Base-by-base conservation (phyloP, 1,140 invertebrate species). In the Zaprionus camerounensis region DNA sequence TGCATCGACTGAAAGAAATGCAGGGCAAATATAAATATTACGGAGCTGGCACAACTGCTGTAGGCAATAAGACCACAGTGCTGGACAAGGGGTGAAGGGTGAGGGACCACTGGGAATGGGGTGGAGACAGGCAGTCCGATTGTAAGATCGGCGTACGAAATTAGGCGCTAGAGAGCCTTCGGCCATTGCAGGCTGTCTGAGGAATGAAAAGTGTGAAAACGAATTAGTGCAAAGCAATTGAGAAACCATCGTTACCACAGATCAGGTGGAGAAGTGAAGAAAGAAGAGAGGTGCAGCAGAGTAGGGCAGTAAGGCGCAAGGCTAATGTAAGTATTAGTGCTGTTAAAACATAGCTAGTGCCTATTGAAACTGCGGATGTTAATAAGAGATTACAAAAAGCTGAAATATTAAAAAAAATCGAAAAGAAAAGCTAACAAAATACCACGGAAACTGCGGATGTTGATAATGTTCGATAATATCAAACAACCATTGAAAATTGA, bases 11-110 rank as follows among this genome's bases (percentile, higher is more conserved):
- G 72, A 73, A 74, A 84, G 84, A 84, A 87, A 87, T 87, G 84
- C 84, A 87, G 84, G 84, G 84, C 84, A 87, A 87, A 88, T 88
- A 87, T 88, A 87, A 87, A 87, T 88, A 87, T 88, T 87, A 78
- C 81, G 53, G 51, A 41, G 41, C 62, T 82, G 71, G 55, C 49
- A 53, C 59, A 65, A 69, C 46, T 49, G 65, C 64, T 71, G 53
- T 56, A 63, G 24, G 66, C 56, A 9, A 57, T 41, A 22, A 44
- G 38, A 41, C 13, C 2, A 15, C 6, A 15, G 6, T n/a, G 13
- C 5, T 3, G 38, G 5, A n/a, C 6, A 41, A 41, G 41, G 3
- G 6, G 41, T 44, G 46, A 5, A 53, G 41, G 31, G 24, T 12
- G 56, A 17, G 24, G 24, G 24, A 12, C 9, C 28, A 12, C 20